Base-by-base conservation (phyloP, 2,888 invertebrate genomes). In the Rutpela maculata region DNA sequence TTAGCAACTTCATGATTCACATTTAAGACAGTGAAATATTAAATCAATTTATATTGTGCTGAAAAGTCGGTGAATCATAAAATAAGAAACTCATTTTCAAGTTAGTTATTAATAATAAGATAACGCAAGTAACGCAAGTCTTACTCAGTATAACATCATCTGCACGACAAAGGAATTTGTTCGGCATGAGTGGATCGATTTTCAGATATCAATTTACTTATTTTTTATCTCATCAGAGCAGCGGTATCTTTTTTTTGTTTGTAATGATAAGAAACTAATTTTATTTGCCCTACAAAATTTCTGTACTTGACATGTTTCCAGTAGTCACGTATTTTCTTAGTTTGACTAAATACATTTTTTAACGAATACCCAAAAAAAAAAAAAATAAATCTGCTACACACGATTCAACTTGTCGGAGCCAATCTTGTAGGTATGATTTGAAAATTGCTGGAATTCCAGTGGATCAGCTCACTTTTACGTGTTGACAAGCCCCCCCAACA, bases 111-210 rank as follows among this genome's bases (percentile, higher is more conserved):
- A 50, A 7, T 4, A 50, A 50, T 50, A 50, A 12, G 15, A 12
- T 43, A 43, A 43, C 2, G 1, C 4, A 5, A 35, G 9, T 7
- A 35, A 35, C 31, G 50, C 12, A 50, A 43, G 15, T 43, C 12
- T 43, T 43, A 17, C 50, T n/a, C n/a, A n/a, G 50, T 50, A 50
- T 50, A 50, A n/a, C 50, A 50, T 50, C 50, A 50, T n/a, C n/a
- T n/a, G n/a, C 3, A 6, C 6, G 17, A 50, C 50, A 50, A 50
- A 50, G 50, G 50, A 50, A 50, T 15, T 0, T n/a, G 4, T n/a
- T 50, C 50, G 50, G n/a, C n/a, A n/a, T 50, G n/a, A 2, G n/a
- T n/a, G 50, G 17, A 3, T 15, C 3, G 50, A 50, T 50, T 50
- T 50, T 1, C n/a, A n/a, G 50, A 50, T 50, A 50, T n/a, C 15